A percentile compares a stretch with the other conserved stretches of the same genome.
Conservation (phyloP, 1,140 invertebrate genomes). For the Magallana ariakensis region DNA sequence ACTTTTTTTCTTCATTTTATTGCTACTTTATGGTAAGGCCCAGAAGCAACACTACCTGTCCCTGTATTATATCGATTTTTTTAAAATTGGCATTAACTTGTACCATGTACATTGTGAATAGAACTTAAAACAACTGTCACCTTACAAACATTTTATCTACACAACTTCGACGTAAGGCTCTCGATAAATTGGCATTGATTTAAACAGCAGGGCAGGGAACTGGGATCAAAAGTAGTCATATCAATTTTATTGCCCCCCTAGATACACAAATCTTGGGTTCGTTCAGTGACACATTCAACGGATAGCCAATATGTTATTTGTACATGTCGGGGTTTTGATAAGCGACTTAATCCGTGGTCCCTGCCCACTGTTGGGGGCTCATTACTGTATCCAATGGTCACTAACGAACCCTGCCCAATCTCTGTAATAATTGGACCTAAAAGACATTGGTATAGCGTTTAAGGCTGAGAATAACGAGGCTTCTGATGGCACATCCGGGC, state of each 20-base stretch:
- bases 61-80: neutral
- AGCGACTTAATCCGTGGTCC: neutral
- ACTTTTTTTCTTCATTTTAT: too few species aligned
- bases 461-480: neutral
- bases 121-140: slow-evolving; percentile 13
- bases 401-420: neutral
- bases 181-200: slow-evolving; percentile 27
- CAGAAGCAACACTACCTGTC: neutral
- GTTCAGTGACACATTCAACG: neutral
- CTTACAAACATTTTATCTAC: neutral
- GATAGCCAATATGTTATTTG: neutral
- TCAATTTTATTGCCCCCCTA: slow-evolving; percentile 25
- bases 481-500: neutral
- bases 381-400: neutral
- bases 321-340: neutral
- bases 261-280: neutral
- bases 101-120: neutral
- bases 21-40: too few species aligned
- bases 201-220: neutral
- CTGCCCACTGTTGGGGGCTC: neutral
- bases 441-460: neutral
- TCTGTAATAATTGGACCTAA: neutral
- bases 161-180: neutral
- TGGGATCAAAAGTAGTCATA: slow-evolving; percentile 15
- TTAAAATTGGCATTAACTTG: neutral